Percentiles rank a stretch among this genome's conserved stretches.
phyloP scores from a whole-genome alignment of 2,888 invertebrate genomes.

The Baronia brevicornis region DNA sequence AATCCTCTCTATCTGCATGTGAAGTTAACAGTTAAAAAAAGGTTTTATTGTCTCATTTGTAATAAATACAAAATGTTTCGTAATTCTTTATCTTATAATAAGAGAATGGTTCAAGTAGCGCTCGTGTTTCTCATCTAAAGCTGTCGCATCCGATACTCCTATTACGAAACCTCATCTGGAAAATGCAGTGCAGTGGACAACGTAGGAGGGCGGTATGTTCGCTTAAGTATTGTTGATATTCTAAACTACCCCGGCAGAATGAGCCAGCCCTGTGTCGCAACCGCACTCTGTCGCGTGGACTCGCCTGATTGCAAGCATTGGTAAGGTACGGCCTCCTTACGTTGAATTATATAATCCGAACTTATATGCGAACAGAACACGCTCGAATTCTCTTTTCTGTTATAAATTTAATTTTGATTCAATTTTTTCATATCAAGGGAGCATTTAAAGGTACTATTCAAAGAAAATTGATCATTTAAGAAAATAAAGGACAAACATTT shows the following conservation, averaged over 20 bases:
- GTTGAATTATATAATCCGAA: constrained; percentile 26
- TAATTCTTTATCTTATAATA: too few relatives aligned
- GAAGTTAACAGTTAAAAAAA: too few relatives aligned
- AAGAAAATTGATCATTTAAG: too few relatives aligned
- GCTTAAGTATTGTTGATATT: constrained; percentile 66
- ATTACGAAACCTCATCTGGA: constrained; percentile 61
- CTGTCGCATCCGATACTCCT: constrained; percentile 44
- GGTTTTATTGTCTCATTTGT: too few relatives aligned
- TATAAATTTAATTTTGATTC: too few relatives aligned
- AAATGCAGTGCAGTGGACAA: constrained; percentile 50
- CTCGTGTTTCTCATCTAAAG: constrained; percentile 39
- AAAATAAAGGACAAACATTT: too few relatives aligned
- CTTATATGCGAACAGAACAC: too few relatives aligned
- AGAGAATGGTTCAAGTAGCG: too few relatives aligned
- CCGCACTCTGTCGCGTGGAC: constrained; percentile 58
- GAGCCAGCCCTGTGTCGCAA: constrained; percentile 43
- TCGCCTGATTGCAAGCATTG: constrained; percentile 56
- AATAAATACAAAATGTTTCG: too few relatives aligned
- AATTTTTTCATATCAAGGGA: too few relatives aligned
- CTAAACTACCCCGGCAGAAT: constrained; percentile 52
- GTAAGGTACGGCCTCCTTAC: constrained; percentile 30
- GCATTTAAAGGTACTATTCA: too few relatives aligned
- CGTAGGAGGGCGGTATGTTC: constrained; percentile 39
- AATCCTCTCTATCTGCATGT: constrained; percentile 16
- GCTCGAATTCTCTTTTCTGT: too few relatives aligned